Percentiles rank a stretch among this genome's conserved stretches.
phyloP scores from a whole-genome alignment of 2,888 invertebrate species.

The Hirtodrosophila alboralis region DNA sequence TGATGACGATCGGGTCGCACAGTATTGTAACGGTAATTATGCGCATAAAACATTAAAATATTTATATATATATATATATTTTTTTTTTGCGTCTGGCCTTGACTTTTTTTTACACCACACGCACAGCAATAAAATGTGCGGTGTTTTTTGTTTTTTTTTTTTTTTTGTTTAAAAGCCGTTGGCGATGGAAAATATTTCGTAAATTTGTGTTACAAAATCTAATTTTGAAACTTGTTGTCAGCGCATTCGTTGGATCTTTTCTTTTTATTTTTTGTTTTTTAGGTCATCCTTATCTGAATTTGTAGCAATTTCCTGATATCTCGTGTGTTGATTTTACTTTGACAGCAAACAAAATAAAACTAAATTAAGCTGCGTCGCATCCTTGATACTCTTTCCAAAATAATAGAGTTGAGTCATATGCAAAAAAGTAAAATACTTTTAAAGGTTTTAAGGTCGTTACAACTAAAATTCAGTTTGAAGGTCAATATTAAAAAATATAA shows the following conservation, averaged over 20 bases:
- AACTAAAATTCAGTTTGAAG: too few relatives aligned
- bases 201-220: slow-evolving; percentile 59
- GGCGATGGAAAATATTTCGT: slow-evolving; percentile 59
- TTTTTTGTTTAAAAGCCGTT: slow-evolving; percentile 36
- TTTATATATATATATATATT: slow-evolving; percentile 43
- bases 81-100: slow-evolving; percentile 50
- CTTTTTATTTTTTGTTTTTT: slow-evolving; percentile 12
- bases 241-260: slow-evolving; percentile 4
- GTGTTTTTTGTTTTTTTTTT: too few relatives aligned
- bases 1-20: slow-evolving; percentile 74
- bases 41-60: slow-evolving; percentile 28
- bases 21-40: slow-evolving; percentile 81
- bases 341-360: slow-evolving; percentile 8
- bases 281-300: slow-evolving; percentile 55
- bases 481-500: too few relatives aligned
- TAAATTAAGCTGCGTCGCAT: background rate
- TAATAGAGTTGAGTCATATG: background rate
- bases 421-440: too few relatives aligned
- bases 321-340: slow-evolving; percentile 5
- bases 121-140: slow-evolving; percentile 33
- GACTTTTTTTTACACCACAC: slow-evolving; percentile 50
- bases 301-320: slow-evolving; percentile 21
- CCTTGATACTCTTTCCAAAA: slow-evolving; percentile 16
- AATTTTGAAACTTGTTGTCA: slow-evolving; percentile 39
- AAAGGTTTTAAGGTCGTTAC: too few relatives aligned